Percentiles rank a stretch among this genome's conserved stretches.
Evolutionary conservation across 2,113 vertebrate species (phyloP).

Genomic region (Semnopithecus entellus): DNA sequence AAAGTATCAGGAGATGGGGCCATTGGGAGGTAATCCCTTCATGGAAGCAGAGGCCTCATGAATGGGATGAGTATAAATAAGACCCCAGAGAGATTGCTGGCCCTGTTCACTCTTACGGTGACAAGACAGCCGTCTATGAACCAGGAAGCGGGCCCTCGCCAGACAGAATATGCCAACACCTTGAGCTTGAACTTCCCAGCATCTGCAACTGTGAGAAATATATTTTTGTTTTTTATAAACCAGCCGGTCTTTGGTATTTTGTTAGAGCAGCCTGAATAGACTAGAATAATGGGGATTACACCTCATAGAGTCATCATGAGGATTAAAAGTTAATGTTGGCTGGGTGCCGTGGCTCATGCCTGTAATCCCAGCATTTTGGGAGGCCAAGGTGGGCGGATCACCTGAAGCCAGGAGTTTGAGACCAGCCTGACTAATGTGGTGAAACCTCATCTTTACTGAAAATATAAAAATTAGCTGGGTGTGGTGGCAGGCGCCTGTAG

Average conservation of each 20-base stretch:
- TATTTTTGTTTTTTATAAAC: background rate
- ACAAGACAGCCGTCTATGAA: fast-evolving
- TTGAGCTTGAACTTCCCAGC: background rate
- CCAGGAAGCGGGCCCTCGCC: background rate
- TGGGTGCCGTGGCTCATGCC: too few species aligned
- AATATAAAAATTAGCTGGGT: too few species aligned
- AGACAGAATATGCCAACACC: fast-evolving
- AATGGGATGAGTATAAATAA: background rate
- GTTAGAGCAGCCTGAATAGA: background rate
- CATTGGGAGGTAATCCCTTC: background rate
- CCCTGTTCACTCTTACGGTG: too few species aligned
- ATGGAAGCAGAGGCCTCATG: background rate
- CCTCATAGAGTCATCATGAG: background rate
- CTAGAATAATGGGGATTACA: background rate
- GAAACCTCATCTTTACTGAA: too few species aligned
- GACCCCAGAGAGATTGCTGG: background rate
- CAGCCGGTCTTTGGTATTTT: background rate
- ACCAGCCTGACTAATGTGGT: too few species aligned
- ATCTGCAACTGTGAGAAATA: background rate
- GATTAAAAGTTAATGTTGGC: background rate
- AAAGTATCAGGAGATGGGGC: background rate
- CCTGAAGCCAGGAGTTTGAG: too few species aligned
- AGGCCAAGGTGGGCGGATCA: too few species aligned
- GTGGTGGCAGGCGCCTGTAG: too few species aligned
- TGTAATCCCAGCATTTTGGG: too few species aligned